These are phyloP conservation scores for Lophura nycthemera DNA, from an alignment of 2,113 vertebrate species.

Conservation along the genomic window DNA sequence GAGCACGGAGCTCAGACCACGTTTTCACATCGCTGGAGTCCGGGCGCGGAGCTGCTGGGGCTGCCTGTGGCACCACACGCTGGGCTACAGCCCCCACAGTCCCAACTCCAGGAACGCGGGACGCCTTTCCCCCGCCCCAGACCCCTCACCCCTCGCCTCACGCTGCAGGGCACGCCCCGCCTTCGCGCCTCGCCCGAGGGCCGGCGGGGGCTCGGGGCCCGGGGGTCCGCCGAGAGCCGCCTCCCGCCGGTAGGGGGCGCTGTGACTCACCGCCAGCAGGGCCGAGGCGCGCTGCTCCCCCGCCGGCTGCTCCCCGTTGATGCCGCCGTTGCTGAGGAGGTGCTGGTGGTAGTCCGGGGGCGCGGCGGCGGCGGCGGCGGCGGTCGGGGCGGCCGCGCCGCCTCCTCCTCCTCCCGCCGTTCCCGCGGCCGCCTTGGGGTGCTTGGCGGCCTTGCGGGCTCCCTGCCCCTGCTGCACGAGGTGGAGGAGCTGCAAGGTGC, in stretches of 20 bases:
- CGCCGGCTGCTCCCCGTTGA: constrained; percentile 82
- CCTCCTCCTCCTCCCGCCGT: background rate
- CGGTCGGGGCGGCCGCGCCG: background rate
- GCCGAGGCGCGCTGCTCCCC: constrained; percentile 86
- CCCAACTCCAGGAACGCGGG: background rate
- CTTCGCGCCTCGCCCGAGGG: background rate
- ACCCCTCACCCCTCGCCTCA: no score
- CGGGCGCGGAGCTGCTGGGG: no score
- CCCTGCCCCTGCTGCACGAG: constrained; percentile 90
- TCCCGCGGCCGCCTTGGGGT: constrained; percentile 76
- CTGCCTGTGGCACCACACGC: no score
- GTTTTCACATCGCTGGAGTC: background rate
- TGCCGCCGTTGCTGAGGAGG: constrained; percentile 72
- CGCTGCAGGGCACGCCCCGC: background rate
- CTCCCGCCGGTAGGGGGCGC: constrained; percentile 12
- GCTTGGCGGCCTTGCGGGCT: constrained; percentile 80
- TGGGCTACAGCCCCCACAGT: background rate
- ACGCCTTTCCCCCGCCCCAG: no score
- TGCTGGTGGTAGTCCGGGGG: constrained; percentile 76
- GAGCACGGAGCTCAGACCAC: fast-evolving
- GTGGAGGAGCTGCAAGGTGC: constrained; percentile 90
- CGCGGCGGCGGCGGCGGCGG: constrained; percentile 62
- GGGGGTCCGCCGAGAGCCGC: background rate
- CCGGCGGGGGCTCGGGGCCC: background rate
- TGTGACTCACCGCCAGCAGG: constrained; percentile 89